A percentile compares a stretch with the other conserved stretches of the same genome.
These are phyloP conservation scores for Byasa hedistus DNA, from an alignment of 2,888 invertebrate genomes.

Conservation along the genomic window DNA sequence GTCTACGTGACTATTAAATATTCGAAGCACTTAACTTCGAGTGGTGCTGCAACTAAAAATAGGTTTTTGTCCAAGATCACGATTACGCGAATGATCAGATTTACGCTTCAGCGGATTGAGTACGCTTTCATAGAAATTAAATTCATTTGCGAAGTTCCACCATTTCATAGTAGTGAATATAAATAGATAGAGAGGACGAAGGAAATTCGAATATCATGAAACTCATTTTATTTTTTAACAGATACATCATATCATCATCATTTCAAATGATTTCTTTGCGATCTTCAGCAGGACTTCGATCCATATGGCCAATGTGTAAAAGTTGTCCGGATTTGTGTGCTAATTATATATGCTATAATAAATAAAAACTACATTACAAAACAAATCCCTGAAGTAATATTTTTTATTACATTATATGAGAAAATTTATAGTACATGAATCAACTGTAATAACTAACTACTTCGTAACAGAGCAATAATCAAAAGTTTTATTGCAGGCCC, in stretches of 20 bases:
- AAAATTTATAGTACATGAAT: background rate
- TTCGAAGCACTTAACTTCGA: background rate
- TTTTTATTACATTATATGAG: background rate
- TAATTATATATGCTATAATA: background rate
- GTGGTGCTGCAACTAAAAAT: background rate
- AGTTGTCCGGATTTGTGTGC: background rate
- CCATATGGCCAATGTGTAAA: no score
- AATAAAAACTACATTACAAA: no score
- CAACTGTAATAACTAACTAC: background rate
- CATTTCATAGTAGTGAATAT: background rate
- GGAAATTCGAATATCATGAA: background rate
- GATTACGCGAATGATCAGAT: background rate
- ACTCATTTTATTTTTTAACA: background rate
- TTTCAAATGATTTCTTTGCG: no score
- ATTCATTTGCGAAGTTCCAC: background rate
- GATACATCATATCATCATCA: no score
- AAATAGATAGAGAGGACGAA: background rate
- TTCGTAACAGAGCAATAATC: background rate
- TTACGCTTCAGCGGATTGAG: background rate
- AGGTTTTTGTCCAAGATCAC: background rate
- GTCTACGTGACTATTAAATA: slow-evolving; percentile 7
- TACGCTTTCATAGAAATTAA: background rate
- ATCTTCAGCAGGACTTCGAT: no score
- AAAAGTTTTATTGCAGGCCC: slow-evolving; percentile 6
- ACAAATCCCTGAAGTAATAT: background rate